Evolutionary conservation across 2,888 invertebrate species (phyloP), one percentile per base, ranked within the genome.

Genomic region (Corbicula japonica): DNA sequence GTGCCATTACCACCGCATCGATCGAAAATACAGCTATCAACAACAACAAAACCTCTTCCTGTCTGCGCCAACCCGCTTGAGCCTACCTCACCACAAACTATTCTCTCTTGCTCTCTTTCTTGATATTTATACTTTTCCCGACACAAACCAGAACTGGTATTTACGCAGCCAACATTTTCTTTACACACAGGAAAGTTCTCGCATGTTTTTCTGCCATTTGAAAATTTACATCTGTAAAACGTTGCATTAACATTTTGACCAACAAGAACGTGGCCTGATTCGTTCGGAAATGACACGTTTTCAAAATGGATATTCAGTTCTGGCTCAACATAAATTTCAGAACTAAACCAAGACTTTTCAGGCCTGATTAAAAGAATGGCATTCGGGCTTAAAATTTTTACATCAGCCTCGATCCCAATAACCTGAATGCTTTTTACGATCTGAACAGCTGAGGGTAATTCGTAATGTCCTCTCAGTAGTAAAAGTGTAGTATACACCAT

Each of bases 1-100:
- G 26, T 46, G 6, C 74, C 74, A 12, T 52, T 34, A 26, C 74
- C 74, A 44, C 74, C 68, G 52, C 68, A 74, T 21, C 44, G 34
- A 3, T 66, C 34, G n/a, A n/a, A n/a, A n/a, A n/a, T n/a, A n/a
- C n/a, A n/a, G n/a, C n/a, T n/a, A n/a, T n/a, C n/a, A n/a, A 1
- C 66, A 0, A 5, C 41, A 21, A 52, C 41, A 18, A 44, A 18
- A 3, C 74, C 68, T 12, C 74, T 68, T n/a, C 21, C 4, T 2
- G 12, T 1, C 1, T 21, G 48, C 15, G 0, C 0, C 1, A 74
- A 0, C 23, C 48, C 74, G 1, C 66, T 30, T 1, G 34, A 58
- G 12, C 74, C 74, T 12, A 0, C 10, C 6, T 46, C n/a, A 18
- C 74, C 74, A 26, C 34, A 56, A n/a, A 10, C 10, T 10, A 41